Percentiles rank a stretch among this genome's conserved stretches.
Conservation (phyloP, 2,888 invertebrate genomes). For the Stenolophus ochropezus region DNA sequence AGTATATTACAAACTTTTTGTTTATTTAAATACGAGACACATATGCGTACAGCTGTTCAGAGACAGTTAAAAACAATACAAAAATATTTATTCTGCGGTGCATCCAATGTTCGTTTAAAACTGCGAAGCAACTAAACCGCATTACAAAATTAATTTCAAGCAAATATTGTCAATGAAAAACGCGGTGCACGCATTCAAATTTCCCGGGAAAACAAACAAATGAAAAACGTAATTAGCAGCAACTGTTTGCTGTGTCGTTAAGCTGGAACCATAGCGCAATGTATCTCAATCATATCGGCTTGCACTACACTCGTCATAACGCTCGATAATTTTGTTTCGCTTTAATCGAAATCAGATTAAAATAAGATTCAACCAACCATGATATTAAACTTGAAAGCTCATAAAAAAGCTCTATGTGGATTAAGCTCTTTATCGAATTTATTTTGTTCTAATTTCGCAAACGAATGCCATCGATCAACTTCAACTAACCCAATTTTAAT, state of each 20-base stretch:
- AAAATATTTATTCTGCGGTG: constrained; percentile 12
- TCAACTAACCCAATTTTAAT: background rate
- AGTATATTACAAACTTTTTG: background rate
- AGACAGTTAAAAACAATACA: constrained; percentile 3
- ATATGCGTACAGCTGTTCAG: background rate
- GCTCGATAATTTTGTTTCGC: constrained; percentile 17
- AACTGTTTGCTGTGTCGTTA: constrained; percentile 35
- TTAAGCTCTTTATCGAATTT: constrained; percentile 32
- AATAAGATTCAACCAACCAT: constrained; percentile 3
- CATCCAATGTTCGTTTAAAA: constrained; percentile 2
- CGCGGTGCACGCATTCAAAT: background rate
- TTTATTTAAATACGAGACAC: background rate
- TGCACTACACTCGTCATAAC: background rate
- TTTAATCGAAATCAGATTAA: constrained; percentile 35
- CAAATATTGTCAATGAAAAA: constrained; percentile 38
- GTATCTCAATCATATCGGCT: constrained; percentile 17
- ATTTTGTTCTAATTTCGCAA: constrained; percentile 21
- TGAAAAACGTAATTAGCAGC: constrained; percentile 41
- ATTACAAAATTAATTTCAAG: constrained; percentile 21
- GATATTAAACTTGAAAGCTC: constrained; percentile 27
- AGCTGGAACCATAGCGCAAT: constrained; percentile 7
- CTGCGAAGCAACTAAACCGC: constrained; percentile 13
- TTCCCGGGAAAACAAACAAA: constrained; percentile 39
- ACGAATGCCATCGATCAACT: background rate
- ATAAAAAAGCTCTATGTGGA: constrained; percentile 30